Base-by-base conservation (phyloP, 2,113 vertebrate species). In the Corydoras sp. region DNA sequence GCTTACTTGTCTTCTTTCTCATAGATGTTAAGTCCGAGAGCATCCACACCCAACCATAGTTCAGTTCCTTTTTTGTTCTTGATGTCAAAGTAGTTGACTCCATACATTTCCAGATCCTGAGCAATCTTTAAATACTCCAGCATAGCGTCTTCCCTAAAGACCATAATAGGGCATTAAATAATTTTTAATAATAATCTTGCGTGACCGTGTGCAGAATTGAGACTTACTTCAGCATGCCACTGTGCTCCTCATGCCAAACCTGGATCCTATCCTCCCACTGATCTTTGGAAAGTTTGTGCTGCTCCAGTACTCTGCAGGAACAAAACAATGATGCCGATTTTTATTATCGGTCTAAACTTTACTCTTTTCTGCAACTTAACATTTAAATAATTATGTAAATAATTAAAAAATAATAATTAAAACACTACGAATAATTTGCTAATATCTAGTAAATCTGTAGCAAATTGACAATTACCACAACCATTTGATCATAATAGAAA, bases 21-120 rank as follows among this genome's bases (percentile, higher is more conserved):
- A 58, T 99, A 99, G 84, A 99, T 97, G 81, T 98, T 99, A 13
- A 99, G 87, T 13, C 97, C 97, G 61, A 98, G 88, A 11, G 96
- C 91, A 80, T 99, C 97, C 0, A 98, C 95, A 0, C 97, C 97
- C 60, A 99, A 83, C 93, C 93, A 97, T 63, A 99, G 90, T 12
- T 99, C 95, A 10, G 96, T 96, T 76, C 91, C 91, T 82, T 99
- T 99, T 85, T 96, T 96, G 80, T 99, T 99, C 86, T 97, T 99
- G 82, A 99, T 99, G 80, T 98, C 96, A 69, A 98, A 99, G 81
- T 93, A 99, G 86, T 96, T 99, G 80, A 99, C 90, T 6, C 97
- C 96, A 61, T 95, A 99, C 97, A 99, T 99, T 69, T 99, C 97
- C 81, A 99, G 85, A 83, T 99, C 97, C 83, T 99, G 97, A 15